phyloP scores from a whole-genome alignment of 92 coral and sea anemone species.

The Zoanthus solanderi region DNA sequence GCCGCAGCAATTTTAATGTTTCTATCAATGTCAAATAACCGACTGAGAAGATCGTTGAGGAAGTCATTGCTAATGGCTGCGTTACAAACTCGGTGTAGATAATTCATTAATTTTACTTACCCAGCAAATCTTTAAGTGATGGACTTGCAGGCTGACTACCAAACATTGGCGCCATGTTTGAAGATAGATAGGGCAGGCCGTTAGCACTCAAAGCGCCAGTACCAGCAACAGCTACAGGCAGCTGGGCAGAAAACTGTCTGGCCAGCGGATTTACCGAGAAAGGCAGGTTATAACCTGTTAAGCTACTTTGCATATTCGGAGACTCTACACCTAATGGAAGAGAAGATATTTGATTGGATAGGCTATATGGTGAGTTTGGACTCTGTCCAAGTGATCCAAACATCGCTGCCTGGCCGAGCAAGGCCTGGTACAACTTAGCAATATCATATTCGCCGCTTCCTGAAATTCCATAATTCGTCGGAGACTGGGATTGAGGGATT shows the following conservation, averaged over 20 bases:
- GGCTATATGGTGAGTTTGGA: conserved; percentile 12
- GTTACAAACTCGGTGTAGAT: too few relatives aligned
- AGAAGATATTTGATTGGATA: conserved; percentile 10
- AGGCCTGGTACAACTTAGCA: conserved; percentile 23
- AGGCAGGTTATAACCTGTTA: conserved; percentile 61
- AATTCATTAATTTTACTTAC: conserved; percentile 29
- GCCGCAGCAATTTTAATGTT: too few relatives aligned
- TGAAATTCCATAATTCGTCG: conserved; percentile 14
- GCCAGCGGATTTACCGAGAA: conserved; percentile 64
- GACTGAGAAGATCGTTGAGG: too few relatives aligned
- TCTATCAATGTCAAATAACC: too few relatives aligned
- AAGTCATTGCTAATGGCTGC: too few relatives aligned
- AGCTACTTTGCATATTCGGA: conserved; percentile 23
- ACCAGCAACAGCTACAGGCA: conserved; percentile 43
- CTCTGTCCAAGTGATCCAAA: not conserved
- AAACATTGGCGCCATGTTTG: conserved; percentile 71
- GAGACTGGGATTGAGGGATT: conserved; percentile 19
- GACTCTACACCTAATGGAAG: conserved; percentile 28
- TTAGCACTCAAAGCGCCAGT: conserved; percentile 50
- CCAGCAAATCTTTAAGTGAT: conserved; percentile 37
- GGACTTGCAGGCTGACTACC: conserved; percentile 54
- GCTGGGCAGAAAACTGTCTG: conserved; percentile 59
- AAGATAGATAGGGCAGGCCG: conserved; percentile 33
- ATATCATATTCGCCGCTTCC: conserved; percentile 6
- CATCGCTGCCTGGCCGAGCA: conserved; percentile 32